Base-by-base conservation (phyloP, 2,113 vertebrate genomes). In the Hypanus sabinus region DNA sequence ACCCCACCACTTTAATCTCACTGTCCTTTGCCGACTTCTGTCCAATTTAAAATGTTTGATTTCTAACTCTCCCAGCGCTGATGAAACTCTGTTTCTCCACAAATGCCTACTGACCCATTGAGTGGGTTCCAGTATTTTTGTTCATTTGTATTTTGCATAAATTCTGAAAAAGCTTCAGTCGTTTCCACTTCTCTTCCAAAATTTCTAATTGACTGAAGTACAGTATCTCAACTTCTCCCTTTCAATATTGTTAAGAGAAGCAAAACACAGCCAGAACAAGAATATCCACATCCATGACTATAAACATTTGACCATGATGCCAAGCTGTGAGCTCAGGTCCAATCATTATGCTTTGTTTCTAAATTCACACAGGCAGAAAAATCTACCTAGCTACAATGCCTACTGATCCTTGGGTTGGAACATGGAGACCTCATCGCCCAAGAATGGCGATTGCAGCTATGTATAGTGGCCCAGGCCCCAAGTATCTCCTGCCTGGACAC, bases 331-430 rank as follows among this genome's bases (percentile, higher is more conserved):
- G 11, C 22, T 11, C 24, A 62, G 30, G 16, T 65, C 60, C 62
- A 90, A 65, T 65, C 85, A 5, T 33, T 36, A 12, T 62, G 14
- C 14, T 16, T 16, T 90, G 30, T 36, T 65, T 90, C 33, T 62
- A 60, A 91, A 91, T 91, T 70, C 88, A 18, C 24, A 0, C n/a
- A 36, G 65, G 16, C 33, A 93, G 38, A 73, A 30, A 93, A 73
- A 73, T 73, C 91, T 30, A 12, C 55, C 30, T 70, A 75, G 24
- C 85, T 27, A 88, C 33, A 24, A 93, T 93, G 91, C 68, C 91
- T 46, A 2, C 68, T 38, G 91, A 93, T 73, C 70, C 91, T 30
- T 93, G 91, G 91, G 91, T 93, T 93, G 91, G 91, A 73, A 93
- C 91, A 93, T 93, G 91, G 91, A 93, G 91, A 55, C 91, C 91